Evolutionary conservation across 2,888 invertebrate species (phyloP).

Genomic region (Drosophila borborema): DNA sequence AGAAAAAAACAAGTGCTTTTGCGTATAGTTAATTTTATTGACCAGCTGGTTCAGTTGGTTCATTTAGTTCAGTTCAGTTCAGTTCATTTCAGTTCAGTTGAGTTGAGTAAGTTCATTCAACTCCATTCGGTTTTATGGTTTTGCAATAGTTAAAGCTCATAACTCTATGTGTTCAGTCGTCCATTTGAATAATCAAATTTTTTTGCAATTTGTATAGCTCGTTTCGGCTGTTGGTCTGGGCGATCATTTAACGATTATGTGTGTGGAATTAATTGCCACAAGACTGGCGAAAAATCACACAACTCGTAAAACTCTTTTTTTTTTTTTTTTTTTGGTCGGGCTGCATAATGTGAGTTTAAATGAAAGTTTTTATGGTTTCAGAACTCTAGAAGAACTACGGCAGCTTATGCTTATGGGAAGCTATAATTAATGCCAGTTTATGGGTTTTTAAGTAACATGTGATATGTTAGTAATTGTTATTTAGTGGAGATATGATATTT

Average conservation of each 20-base stretch:
- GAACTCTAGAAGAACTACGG: background rate
- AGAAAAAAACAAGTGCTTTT: slow-evolving; percentile 27
- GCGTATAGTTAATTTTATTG: slow-evolving; percentile 49
- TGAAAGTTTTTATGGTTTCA: background rate
- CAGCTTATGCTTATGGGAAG: background rate
- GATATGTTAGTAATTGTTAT: background rate
- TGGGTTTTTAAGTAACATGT: background rate
- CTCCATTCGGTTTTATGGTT: slow-evolving; percentile 38
- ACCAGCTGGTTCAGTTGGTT: slow-evolving; percentile 17
- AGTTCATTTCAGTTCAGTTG: slow-evolving; percentile 13
- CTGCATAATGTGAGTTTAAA: background rate
- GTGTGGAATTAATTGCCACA: slow-evolving; percentile 10
- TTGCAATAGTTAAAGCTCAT: slow-evolving; percentile 45
- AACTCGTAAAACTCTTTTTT: background rate
- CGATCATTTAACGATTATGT: slow-evolving; percentile 14
- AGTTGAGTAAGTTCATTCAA: slow-evolving; percentile 33
- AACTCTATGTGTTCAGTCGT: slow-evolving; percentile 15
- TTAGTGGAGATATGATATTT: background rate
- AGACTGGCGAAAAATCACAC: slow-evolving; percentile 6
- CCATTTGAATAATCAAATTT: slow-evolving; percentile 33
- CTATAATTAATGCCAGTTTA: background rate
- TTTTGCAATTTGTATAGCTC: slow-evolving; percentile 18
- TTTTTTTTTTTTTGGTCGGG: background rate
- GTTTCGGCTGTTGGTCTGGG: background rate
- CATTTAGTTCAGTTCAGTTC: slow-evolving; percentile 21